A percentile compares a stretch with the other conserved stretches of the same genome.
Evolutionary conservation across 2,797 vertebrate species (phyloP).

Genomic region (Ctenopoma kingsleyae): DNA sequence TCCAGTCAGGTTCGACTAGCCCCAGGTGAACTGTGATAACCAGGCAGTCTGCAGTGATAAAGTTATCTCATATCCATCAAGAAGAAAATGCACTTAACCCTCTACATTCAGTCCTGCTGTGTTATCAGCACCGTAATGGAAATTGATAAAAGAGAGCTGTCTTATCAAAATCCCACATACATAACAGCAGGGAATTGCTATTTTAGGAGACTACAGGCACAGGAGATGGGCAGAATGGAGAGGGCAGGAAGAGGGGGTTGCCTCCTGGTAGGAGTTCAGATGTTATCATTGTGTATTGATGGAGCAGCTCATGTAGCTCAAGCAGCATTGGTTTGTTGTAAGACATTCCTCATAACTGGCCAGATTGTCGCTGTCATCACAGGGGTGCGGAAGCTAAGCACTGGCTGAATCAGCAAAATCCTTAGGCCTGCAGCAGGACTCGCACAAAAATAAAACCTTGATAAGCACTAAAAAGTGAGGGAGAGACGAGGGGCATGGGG

Average conservation of each 20-base stretch:
- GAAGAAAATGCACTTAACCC: slow-evolving; percentile 79
- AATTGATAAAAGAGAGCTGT: slow-evolving; percentile 75
- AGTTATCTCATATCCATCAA: slow-evolving; percentile 76
- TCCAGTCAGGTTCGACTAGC: slow-evolving; percentile 66
- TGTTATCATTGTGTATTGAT: slow-evolving; percentile 58
- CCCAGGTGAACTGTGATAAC: slow-evolving; percentile 77
- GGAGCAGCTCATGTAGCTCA: slow-evolving; percentile 50
- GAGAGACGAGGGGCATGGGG: slow-evolving; percentile 48
- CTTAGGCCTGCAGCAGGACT: slow-evolving; percentile 56
- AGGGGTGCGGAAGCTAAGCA: slow-evolving; percentile 43
- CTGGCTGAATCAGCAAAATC: slow-evolving; percentile 71
- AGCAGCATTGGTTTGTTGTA: slow-evolving; percentile 29
- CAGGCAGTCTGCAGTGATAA: slow-evolving; percentile 70
- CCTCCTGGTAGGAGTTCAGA: slow-evolving; percentile 67
- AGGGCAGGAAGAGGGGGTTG: slow-evolving; percentile 49
- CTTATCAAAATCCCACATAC: slow-evolving; percentile 80
- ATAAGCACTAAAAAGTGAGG: slow-evolving; percentile 72
- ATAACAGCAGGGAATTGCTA: slow-evolving; percentile 70
- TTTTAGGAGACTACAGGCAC: slow-evolving; percentile 59
- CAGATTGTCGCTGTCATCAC: slow-evolving; percentile 65
- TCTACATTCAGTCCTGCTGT: slow-evolving; percentile 62
- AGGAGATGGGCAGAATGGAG: slow-evolving; percentile 34
- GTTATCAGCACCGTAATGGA: slow-evolving; percentile 75
- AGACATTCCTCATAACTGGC: slow-evolving; percentile 62
- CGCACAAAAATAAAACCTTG: slow-evolving; percentile 64